Evolutionary conservation across 2,113 vertebrate genomes (phyloP).

Genomic region (Crotalus horridus): DNA sequence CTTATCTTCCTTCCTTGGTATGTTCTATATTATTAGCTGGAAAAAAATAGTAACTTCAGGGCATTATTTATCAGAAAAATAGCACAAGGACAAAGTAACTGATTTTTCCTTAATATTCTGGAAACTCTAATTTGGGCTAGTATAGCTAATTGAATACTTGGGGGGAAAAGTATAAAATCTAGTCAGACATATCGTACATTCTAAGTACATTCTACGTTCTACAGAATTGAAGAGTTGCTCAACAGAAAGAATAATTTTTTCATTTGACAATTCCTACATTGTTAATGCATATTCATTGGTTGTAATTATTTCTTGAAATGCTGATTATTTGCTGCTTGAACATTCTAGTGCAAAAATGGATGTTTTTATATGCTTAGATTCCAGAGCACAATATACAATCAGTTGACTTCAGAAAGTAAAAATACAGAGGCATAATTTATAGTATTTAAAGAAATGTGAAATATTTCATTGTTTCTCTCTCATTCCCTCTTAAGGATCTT

Average conservation of each 20-base stretch:
- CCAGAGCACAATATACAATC: background rate
- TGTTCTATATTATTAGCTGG: background rate
- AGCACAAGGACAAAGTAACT: background rate
- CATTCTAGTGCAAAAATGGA: background rate
- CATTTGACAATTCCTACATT: background rate
- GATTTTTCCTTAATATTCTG: background rate
- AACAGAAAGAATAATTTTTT: background rate
- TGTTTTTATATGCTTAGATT: background rate
- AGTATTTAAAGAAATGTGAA: background rate
- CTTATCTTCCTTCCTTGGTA: background rate
- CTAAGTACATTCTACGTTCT: background rate
- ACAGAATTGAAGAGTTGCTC: background rate
- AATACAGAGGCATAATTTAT: background rate
- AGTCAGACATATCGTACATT: background rate
- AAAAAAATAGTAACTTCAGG: background rate
- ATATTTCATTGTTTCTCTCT: background rate
- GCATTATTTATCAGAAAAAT: background rate
- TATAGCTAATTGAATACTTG: background rate
- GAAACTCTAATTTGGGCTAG: background rate
- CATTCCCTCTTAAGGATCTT: slow-evolving; percentile 70
- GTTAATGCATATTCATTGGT: background rate
- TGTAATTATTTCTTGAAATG: background rate
- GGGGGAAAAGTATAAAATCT: background rate
- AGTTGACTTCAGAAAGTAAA: background rate
- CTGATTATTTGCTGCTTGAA: background rate